These are phyloP conservation scores for Timema podura DNA, from an alignment of 2,888 invertebrate species.

Conservation along the genomic window DNA sequence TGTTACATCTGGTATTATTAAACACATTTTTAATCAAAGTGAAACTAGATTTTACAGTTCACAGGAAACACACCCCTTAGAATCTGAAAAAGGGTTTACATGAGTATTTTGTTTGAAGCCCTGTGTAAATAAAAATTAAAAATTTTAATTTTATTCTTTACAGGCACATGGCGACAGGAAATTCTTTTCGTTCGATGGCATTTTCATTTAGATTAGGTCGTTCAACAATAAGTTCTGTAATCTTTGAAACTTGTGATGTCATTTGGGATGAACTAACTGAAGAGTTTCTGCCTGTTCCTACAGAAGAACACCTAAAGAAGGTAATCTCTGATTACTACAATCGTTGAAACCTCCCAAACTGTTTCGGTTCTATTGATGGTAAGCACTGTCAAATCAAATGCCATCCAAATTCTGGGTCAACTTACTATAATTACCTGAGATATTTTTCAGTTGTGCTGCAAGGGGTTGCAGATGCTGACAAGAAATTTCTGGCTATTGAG, in stretches of 20 bases:
- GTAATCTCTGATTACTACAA: background rate
- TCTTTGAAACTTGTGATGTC: conserved; percentile 5
- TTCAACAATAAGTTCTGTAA: background rate
- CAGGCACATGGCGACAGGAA: background rate
- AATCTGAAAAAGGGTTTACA: too few species aligned
- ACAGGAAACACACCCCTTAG: too few species aligned
- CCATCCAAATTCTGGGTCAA: background rate
- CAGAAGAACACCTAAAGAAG: background rate
- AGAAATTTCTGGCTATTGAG: background rate
- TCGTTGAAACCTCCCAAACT: background rate
- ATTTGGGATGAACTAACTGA: background rate
- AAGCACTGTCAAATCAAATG: conserved; percentile 5
- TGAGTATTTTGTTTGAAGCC: too few species aligned
- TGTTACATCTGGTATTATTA: too few species aligned
- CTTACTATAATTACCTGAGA: background rate
- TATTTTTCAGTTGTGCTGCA: conserved; percentile 7
- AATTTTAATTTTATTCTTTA: background rate
- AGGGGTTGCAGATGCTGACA: background rate
- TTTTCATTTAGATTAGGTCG: conserved; percentile 3
- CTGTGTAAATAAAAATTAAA: too few species aligned
- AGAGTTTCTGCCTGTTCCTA: background rate
- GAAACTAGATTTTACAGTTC: too few species aligned
- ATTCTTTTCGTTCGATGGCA: background rate
- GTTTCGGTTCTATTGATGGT: background rate
- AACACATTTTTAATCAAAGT: too few species aligned